A percentile compares a stretch with the other conserved stretches of the same genome.
phyloP scores from a whole-genome alignment of 2,888 invertebrate species.

The Oscheius myriophilus region DNA sequence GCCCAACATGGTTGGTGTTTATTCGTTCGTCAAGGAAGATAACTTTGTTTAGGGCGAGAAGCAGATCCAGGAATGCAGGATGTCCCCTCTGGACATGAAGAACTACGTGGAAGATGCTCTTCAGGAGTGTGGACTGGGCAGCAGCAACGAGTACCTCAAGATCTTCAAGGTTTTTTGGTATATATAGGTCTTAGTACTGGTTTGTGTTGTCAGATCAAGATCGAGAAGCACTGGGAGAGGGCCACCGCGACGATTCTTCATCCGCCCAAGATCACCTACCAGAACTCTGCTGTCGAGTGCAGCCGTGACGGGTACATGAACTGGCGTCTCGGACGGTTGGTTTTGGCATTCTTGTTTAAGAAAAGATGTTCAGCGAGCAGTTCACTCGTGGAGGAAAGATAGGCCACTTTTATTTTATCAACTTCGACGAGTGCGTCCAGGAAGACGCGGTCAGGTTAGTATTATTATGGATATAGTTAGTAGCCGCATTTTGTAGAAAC shows the following conservation, averaged over 20 bases:
- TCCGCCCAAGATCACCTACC: constrained; percentile 25
- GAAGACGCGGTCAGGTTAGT: background rate
- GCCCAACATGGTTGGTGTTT: background rate
- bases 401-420: background rate
- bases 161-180: constrained; percentile 25
- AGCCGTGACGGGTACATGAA: background rate
- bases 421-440: constrained; percentile 20
- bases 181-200: too few relatives aligned
- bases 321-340: background rate
- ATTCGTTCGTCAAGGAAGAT: too few relatives aligned
- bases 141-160: constrained; percentile 24
- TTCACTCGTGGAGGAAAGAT: background rate
- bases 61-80: constrained; percentile 35
- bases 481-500: too few relatives aligned
- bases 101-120: constrained; percentile 30
- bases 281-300: background rate
- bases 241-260: constrained; percentile 1
- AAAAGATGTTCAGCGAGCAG: background rate
- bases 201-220: background rate
- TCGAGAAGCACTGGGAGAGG: background rate
- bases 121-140: constrained; percentile 19
- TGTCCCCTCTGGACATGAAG: constrained; percentile 30
- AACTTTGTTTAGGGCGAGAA: constrained; percentile 8
- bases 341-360: too few relatives aligned
- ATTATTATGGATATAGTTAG: too few relatives aligned